phyloP scores from a whole-genome alignment of 2,888 invertebrate species.

The Neoascia interrupta region DNA sequence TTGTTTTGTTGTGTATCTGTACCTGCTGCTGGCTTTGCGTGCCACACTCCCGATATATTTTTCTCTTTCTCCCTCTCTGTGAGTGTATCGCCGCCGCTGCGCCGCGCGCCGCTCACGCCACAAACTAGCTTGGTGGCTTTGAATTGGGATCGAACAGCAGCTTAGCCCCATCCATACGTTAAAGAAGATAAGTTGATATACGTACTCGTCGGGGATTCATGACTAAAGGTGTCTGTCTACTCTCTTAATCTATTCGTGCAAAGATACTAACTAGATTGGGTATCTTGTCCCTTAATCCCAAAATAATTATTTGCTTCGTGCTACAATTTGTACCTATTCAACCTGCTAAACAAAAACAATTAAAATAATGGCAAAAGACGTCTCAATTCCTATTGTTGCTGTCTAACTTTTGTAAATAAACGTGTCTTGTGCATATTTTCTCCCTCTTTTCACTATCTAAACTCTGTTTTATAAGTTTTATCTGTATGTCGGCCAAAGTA shows the following conservation, averaged over 20 bases:
- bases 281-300: too few species aligned
- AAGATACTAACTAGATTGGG: too few species aligned
- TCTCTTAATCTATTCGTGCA: too few species aligned
- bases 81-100: background rate
- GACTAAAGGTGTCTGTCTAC: too few species aligned
- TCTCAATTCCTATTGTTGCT: constrained; percentile 5
- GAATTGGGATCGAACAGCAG: background rate
- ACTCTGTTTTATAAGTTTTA: too few species aligned
- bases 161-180: too few species aligned
- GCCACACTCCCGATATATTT: too few species aligned
- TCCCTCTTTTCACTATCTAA: constrained; percentile 33
- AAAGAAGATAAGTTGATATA: too few species aligned
- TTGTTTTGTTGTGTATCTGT: constrained; percentile 18
- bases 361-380: constrained; percentile 19
- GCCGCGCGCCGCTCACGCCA: background rate
- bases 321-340: background rate
- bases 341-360: background rate
- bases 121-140: too few species aligned
- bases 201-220: too few species aligned
- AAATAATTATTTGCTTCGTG: too few species aligned
- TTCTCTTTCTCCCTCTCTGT: background rate
- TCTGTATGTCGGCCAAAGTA: constrained; percentile 20
- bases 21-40: background rate
- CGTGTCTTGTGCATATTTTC: constrained; percentile 46
- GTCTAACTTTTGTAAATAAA: constrained; percentile 32